phyloP scores from a whole-genome alignment of 1,140 invertebrate genomes.

The Leptopilina boulardi region DNA sequence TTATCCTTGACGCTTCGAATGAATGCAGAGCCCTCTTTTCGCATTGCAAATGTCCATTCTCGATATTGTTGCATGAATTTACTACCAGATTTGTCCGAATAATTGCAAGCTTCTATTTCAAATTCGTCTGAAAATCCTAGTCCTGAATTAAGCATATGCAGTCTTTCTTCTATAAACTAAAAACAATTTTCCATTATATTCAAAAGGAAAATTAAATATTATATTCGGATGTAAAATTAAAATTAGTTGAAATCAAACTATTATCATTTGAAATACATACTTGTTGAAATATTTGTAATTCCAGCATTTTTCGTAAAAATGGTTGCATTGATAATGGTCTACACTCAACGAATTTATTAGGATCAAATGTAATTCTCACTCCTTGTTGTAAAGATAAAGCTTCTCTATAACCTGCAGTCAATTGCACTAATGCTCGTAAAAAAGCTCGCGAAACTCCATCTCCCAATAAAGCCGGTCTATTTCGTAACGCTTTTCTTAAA shows the following conservation, averaged over 20 bases:
- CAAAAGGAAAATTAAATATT: constrained; percentile 29
- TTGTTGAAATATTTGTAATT: constrained; percentile 96
- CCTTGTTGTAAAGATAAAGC: constrained; percentile 89
- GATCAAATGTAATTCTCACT: constrained; percentile 90
- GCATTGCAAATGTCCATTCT: constrained; percentile 82
- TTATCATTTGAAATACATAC: constrained; percentile 70
- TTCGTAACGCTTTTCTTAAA: constrained; percentile 84
- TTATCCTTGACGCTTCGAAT: constrained; percentile 87
- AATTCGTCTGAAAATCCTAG: constrained; percentile 95
- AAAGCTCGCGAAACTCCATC: constrained; percentile 95
- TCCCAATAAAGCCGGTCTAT: constrained; percentile 83
- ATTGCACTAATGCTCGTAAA: constrained; percentile 89
- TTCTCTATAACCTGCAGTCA: constrained; percentile 96
- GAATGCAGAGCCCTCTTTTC: constrained; percentile 82
- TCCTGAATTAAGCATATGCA: constrained; percentile 92
- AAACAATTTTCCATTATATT: constrained; percentile 36
- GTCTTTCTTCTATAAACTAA: constrained; percentile 94
- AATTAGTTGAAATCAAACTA: constrained; percentile 34
- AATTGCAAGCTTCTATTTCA: constrained; percentile 91
- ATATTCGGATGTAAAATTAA: constrained; percentile 19
- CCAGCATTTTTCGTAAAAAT: constrained; percentile 92
- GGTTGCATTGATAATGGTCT: constrained; percentile 88
- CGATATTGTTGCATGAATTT: constrained; percentile 88
- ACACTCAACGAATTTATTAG: constrained; percentile 90
- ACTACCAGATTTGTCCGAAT: constrained; percentile 88